A percentile compares a stretch with the other conserved stretches of the same genome.
phyloP scores from a whole-genome alignment of 2,888 invertebrate genomes.

The Teinopalpus imperialis region DNA sequence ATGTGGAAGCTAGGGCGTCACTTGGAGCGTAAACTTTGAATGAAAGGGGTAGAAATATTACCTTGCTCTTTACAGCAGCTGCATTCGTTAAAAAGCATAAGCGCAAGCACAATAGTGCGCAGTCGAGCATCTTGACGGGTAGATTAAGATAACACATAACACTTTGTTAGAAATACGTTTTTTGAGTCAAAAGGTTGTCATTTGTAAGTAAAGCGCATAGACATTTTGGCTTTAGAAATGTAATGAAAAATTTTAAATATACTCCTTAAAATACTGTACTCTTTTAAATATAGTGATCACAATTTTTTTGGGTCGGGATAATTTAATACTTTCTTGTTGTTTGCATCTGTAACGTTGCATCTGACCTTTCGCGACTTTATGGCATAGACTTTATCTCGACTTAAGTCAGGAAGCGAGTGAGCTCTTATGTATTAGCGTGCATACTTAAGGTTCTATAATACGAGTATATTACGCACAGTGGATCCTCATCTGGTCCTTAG shows the following conservation, averaged over 20 bases:
- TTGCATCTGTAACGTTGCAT: no score
- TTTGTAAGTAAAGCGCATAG: slow-evolving; percentile 45
- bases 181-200: slow-evolving; percentile 41
- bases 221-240: slow-evolving; percentile 52
- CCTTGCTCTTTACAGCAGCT: slow-evolving; percentile 41
- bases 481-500: no score
- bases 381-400: no score
- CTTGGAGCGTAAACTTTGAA: slow-evolving; percentile 35
- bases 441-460: no score
- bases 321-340: no score
- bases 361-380: no score
- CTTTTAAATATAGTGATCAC: no score
- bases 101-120: slow-evolving; percentile 52
- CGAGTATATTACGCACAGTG: no score
- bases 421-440: no score
- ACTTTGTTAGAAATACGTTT: slow-evolving; percentile 46
- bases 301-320: no score
- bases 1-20: slow-evolving; percentile 41
- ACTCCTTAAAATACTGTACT: no score
- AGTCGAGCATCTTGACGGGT: slow-evolving; percentile 49
- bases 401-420: no score
- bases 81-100: slow-evolving; percentile 54
- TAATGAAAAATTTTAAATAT: not conserved
- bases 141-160: slow-evolving; percentile 69
- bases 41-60: slow-evolving; percentile 65